These are phyloP conservation scores for Notospermus geniculatus DNA, from an alignment of 1,140 invertebrate genomes.

Conservation along the genomic window DNA sequence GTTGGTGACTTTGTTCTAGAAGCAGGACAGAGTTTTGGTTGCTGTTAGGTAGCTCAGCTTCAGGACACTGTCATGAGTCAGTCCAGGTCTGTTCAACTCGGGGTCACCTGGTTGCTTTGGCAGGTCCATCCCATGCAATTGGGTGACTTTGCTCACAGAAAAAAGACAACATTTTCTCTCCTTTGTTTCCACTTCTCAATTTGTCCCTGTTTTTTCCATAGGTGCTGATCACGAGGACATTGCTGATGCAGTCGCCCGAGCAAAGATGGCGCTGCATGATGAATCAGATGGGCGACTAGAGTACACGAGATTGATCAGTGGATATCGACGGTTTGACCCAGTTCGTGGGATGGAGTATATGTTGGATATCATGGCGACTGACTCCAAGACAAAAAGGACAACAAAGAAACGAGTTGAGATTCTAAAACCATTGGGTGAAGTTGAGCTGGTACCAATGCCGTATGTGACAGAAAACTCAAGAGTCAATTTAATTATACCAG, in stretches of 20 bases:
- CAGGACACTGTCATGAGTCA: no score
- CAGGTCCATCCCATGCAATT: no score
- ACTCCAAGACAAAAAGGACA: conserved; percentile 38
- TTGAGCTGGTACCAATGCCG: conserved; percentile 81
- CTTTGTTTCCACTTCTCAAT: no score
- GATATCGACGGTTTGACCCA: conserved; percentile 82
- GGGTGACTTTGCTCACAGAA: no score
- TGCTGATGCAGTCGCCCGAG: conserved; percentile 64
- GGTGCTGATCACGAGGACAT: conserved; percentile 68
- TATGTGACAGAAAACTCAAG: conserved; percentile 87
- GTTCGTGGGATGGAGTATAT: conserved; percentile 85
- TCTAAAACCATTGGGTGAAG: conserved; percentile 73
- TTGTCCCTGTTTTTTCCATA: conserved; percentile 24
- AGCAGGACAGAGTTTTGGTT: no score
- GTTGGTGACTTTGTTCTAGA: no score
- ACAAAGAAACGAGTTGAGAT: conserved; percentile 40
- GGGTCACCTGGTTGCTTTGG: no score
- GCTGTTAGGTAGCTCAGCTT: no score
- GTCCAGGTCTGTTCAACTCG: no score
- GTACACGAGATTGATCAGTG: conserved; percentile 67
- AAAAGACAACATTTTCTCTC: no score
- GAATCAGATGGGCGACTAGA: conserved; percentile 58
- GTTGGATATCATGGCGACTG: conserved; percentile 68
- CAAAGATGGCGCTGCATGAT: conserved; percentile 60
- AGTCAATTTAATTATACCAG: conserved; percentile 72